Conservation (phyloP, 2,797 vertebrate genomes). For the Acanthurus lineatus region DNA sequence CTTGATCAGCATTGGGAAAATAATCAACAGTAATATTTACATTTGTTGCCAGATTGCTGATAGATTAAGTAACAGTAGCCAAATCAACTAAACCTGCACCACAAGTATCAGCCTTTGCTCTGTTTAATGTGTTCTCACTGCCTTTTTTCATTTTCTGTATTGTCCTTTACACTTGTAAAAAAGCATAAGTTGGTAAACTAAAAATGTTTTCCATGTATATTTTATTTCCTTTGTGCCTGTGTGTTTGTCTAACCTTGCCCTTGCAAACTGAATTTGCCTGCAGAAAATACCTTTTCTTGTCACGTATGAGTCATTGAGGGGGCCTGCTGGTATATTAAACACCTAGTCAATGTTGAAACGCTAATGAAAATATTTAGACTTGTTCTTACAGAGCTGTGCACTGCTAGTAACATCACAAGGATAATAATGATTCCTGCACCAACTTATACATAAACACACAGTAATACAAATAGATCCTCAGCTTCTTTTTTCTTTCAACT, state of each 20-base stretch:
- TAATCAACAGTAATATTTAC: background rate
- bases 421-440: too few relatives aligned
- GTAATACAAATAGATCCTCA: constrained; percentile 51
- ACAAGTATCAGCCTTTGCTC: background rate
- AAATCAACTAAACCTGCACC: background rate
- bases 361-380: too few relatives aligned
- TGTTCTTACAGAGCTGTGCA: too few relatives aligned
- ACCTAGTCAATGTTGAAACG: too few relatives aligned
- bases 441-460: constrained; percentile 37
- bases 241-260: background rate
- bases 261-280: background rate
- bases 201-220: too few relatives aligned
- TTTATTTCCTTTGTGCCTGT: too few relatives aligned
- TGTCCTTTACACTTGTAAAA: background rate
- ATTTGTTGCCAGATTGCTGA: too few relatives aligned
- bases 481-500: constrained; percentile 65
- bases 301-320: too few relatives aligned
- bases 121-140: background rate
- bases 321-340: too few relatives aligned
- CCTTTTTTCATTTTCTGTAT: background rate
- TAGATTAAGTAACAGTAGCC: too few relatives aligned
- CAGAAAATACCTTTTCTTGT: constrained; percentile 4
- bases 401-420: too few relatives aligned
- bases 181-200: background rate
- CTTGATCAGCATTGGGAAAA: background rate